phyloP scores from a whole-genome alignment of 2,797 vertebrate species.

The Melanotaenia maccullochi region DNA sequence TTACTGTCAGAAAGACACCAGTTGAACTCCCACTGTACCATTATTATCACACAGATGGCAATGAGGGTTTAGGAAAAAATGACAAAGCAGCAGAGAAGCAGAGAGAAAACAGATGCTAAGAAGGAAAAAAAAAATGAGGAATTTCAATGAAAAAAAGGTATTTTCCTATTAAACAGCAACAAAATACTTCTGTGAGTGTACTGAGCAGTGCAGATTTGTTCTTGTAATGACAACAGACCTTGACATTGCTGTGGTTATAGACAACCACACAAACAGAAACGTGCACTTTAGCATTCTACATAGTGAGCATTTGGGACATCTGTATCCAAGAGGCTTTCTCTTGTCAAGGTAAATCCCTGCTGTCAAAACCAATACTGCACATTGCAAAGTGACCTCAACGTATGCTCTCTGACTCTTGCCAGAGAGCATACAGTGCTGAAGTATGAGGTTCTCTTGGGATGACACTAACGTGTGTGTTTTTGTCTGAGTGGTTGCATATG shows the following conservation, averaged over 20 bases:
- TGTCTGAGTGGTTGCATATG: conserved; percentile 1
- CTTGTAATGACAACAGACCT: conserved; percentile 5
- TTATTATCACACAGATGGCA: conserved; percentile 70
- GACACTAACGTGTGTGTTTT: background rate
- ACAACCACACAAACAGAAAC: conserved; percentile 13
- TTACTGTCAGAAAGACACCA: conserved; percentile 65
- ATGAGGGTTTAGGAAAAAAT: conserved; percentile 38
- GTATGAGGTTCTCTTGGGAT: conserved; percentile 12
- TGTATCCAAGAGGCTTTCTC: conserved; percentile 28
- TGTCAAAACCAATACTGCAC: conserved; percentile 45
- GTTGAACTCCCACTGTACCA: conserved; percentile 60
- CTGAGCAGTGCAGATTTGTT: background rate
- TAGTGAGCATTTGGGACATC: conserved; percentile 18
- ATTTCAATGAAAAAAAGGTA: conserved; percentile 1
- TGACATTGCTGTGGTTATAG: background rate
- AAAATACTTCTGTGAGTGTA: conserved; percentile 1
- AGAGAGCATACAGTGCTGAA: background rate
- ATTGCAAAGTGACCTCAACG: conserved; percentile 31
- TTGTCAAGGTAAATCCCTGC: conserved; percentile 44
- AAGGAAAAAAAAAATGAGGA: background rate
- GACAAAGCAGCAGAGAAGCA: conserved; percentile 12
- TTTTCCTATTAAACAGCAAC: conserved; percentile 38
- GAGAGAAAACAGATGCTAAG: conserved; percentile 8
- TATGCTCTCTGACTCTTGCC: conserved; percentile 11
- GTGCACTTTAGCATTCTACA: conserved; percentile 20